phyloP scores from a whole-genome alignment of 2,797 vertebrate genomes.

The Melanogrammus aeglefinus region DNA sequence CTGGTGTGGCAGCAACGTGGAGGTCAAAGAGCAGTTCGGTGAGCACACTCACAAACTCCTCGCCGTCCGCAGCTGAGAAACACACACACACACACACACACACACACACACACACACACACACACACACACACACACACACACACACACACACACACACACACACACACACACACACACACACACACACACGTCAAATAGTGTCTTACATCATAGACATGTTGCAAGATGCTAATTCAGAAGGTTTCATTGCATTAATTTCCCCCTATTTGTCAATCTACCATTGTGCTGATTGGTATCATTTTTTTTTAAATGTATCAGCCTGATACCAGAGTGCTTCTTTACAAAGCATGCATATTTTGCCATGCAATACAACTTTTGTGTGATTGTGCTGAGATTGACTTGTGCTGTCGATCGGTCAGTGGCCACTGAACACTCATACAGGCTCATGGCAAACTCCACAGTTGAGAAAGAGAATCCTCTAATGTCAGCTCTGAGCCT shows the following conservation, averaged over 20 bases:
- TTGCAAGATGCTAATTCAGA: neutral
- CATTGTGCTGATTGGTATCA: neutral
- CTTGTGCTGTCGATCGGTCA: constrained; percentile 30
- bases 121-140: too few species aligned
- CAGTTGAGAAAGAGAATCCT: neutral
- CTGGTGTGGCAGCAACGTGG: constrained; percentile 93
- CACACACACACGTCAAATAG: constrained; percentile 9
- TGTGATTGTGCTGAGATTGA: constrained; percentile 15
- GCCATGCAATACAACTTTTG: neutral
- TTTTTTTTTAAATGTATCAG: neutral
- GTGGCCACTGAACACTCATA: constrained; percentile 48
- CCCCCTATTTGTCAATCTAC: neutral
- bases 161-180: too few species aligned
- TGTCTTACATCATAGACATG: neutral
- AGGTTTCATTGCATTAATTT: neutral
- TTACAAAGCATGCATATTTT: constrained; percentile 39
- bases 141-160: too few species aligned
- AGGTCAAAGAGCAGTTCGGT: constrained; percentile 96
- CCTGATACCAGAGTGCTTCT: neutral
- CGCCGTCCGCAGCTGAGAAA: constrained; percentile 68
- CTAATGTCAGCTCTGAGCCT: constrained; percentile 27
- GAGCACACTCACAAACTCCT: constrained; percentile 89
- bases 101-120: constrained; percentile 22
- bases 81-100: constrained; percentile 31
- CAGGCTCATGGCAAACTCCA: constrained; percentile 42